Evolutionary conservation across 1,140 invertebrate species (phyloP).

Genomic region (Globodera rostochiensis): DNA sequence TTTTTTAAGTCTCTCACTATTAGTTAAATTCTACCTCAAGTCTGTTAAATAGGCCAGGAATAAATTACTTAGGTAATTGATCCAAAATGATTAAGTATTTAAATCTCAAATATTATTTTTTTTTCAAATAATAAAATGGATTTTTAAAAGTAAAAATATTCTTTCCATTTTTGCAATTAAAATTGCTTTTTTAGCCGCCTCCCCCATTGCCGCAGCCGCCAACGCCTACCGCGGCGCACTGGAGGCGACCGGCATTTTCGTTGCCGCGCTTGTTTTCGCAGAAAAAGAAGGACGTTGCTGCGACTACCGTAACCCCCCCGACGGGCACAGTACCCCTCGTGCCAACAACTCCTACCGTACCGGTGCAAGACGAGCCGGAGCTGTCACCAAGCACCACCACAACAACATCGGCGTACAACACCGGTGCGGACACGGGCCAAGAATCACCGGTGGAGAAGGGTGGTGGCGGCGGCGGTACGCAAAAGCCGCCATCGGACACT

Average conservation of each 20-base stretch:
- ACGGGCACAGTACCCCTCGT: neutral
- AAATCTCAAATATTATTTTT: too few relatives aligned
- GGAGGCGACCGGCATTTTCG: neutral
- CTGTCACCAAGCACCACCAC: neutral
- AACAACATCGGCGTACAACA: slow-evolving; percentile 20
- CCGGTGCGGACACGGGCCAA: slow-evolving; percentile 14
- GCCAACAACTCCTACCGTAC: neutral
- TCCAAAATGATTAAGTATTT: too few relatives aligned
- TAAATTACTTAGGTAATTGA: too few relatives aligned
- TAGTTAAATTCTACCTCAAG: too few relatives aligned
- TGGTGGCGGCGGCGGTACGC: neutral
- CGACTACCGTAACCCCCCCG: too few relatives aligned
- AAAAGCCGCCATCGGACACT: neutral
- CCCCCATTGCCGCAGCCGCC: neutral
- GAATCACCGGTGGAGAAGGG: slow-evolving; percentile 5
- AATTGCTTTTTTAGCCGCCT: too few relatives aligned
- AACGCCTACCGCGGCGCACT: neutral
- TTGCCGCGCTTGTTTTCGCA: neutral
- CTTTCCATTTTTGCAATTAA: too few relatives aligned
- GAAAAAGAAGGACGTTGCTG: neutral
- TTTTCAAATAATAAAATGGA: too few relatives aligned
- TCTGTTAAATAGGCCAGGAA: too few relatives aligned
- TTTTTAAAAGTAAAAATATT: too few relatives aligned
- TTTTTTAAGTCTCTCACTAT: too few relatives aligned
- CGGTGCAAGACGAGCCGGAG: slow-evolving; percentile 1